Conservation (phyloP, 2,113 vertebrate species). For the Varanus komodoensis region DNA sequence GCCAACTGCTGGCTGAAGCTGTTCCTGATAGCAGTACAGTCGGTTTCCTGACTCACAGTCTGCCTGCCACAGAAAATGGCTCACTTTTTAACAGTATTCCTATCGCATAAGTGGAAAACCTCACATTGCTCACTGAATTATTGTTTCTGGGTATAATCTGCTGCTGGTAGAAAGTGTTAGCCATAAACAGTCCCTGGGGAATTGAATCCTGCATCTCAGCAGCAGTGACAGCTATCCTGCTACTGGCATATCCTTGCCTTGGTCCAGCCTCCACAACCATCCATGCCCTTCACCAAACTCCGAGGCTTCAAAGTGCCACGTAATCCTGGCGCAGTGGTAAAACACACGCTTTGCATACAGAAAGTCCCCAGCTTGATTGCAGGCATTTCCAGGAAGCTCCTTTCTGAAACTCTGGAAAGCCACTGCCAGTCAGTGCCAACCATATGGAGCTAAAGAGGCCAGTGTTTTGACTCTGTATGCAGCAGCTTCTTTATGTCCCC, state of each 20-base stretch:
- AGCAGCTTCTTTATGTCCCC: not conserved
- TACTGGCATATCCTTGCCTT: not conserved
- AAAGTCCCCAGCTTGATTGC: too few relatives aligned
- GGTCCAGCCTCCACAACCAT: not conserved
- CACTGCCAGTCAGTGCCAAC: too few relatives aligned
- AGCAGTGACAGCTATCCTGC: not conserved
- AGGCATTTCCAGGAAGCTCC: too few relatives aligned
- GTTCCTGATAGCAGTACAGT: not conserved
- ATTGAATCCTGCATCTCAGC: slow-evolving; percentile 13
- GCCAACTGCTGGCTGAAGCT: not conserved
- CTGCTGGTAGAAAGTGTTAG: slow-evolving; percentile 45
- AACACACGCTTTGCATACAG: too few relatives aligned
- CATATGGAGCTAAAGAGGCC: too few relatives aligned
- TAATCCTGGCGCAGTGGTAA: too few relatives aligned
- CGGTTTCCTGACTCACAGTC: not conserved
- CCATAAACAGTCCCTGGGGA: slow-evolving; percentile 44
- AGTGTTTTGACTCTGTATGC: too few relatives aligned
- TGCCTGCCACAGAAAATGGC: slow-evolving; percentile 8
- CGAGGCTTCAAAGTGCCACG: not conserved
- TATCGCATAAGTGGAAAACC: slow-evolving; percentile 64
- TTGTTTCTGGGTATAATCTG: slow-evolving; percentile 59
- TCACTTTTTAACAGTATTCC: slow-evolving; percentile 39
- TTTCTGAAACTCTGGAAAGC: too few relatives aligned
- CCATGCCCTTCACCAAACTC: not conserved
- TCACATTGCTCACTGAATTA: slow-evolving; percentile 50